Percentiles rank a stretch among this genome's conserved stretches.
These are phyloP conservation scores for Drosophila kanekoi DNA, from an alignment of 2,888 invertebrate species.

Conservation along the genomic window DNA sequence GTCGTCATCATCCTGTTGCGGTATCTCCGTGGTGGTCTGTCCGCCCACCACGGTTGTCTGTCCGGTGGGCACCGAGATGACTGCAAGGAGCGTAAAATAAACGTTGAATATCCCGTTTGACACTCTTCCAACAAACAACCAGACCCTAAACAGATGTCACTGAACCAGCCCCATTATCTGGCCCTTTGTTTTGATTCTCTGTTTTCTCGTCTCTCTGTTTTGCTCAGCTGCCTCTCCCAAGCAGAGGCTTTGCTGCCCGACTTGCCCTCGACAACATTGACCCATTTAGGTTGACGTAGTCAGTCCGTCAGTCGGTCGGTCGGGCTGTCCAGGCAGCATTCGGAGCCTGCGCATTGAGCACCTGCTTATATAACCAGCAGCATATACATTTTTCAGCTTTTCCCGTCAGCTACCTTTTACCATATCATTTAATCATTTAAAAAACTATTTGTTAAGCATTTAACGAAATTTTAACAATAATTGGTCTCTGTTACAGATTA, in stretches of 20 bases:
- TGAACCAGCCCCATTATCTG: conserved; percentile 13
- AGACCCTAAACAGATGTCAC: conserved; percentile 21
- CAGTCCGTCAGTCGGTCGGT: conserved; percentile 32
- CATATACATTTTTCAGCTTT: conserved; percentile 74
- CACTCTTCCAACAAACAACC: no score
- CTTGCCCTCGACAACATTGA: conserved; percentile 78
- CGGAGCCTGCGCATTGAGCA: conserved; percentile 74
- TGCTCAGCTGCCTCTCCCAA: conserved; percentile 23
- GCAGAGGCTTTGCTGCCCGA: conserved; percentile 14
- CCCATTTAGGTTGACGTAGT: conserved; percentile 66
- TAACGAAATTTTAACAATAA: no score
- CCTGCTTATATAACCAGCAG: conserved; percentile 79
- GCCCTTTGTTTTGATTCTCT: conserved; percentile 63
- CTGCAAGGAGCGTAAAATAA: conserved; percentile 60
- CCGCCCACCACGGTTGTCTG: conserved; percentile 30
- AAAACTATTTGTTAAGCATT: no score
- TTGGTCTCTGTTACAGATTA: no score
- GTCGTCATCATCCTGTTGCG: conserved; percentile 82
- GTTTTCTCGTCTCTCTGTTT: conserved; percentile 43
- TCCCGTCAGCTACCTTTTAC: no score
- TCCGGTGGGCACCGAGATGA: conserved; percentile 74
- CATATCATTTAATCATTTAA: no score
- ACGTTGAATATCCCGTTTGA: no score
- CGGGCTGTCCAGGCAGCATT: conserved; percentile 39
- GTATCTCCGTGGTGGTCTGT: conserved; percentile 78